phyloP scores from a whole-genome alignment of 2,888 invertebrate genomes.

The Bombylius major region DNA sequence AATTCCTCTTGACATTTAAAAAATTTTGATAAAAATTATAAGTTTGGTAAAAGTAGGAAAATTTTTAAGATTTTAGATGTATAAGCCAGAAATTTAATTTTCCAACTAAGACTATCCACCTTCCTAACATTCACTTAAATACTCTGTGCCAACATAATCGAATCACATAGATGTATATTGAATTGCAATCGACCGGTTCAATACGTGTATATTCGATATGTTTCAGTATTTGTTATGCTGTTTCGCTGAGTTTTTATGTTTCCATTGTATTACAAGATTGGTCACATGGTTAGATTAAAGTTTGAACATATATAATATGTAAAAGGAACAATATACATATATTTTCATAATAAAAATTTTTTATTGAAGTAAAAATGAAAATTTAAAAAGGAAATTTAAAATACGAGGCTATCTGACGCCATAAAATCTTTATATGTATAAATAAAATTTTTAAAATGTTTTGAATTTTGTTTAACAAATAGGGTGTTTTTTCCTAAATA shows the following conservation, averaged over 20 bases:
- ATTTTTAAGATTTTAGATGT: not conserved
- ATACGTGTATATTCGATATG: not conserved
- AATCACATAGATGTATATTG: not conserved
- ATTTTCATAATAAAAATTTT: not conserved
- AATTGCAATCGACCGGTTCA: not conserved
- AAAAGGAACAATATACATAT: not conserved
- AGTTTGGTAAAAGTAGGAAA: not conserved
- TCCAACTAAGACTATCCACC: not conserved
- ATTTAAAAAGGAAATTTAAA: no score
- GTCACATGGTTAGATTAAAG: no score
- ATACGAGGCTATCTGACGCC: not conserved
- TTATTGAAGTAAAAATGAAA: no score
- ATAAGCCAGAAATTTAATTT: not conserved
- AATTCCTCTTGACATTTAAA: slow-evolving; percentile 16
- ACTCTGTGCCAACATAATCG: not conserved
- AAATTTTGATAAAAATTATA: not conserved
- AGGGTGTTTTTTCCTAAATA: no score
- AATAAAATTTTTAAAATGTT: not conserved
- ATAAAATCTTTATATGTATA: not conserved
- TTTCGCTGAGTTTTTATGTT: no score
- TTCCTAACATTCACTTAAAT: not conserved
- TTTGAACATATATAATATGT: no score
- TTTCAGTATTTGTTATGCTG: no score
- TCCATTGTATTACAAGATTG: no score
- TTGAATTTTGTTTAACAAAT: no score